A percentile compares a stretch with the other conserved stretches of the same genome.
These are phyloP conservation scores for Drosophila vallismaia DNA, from an alignment of 2,888 invertebrate species.

Conservation along the genomic window DNA sequence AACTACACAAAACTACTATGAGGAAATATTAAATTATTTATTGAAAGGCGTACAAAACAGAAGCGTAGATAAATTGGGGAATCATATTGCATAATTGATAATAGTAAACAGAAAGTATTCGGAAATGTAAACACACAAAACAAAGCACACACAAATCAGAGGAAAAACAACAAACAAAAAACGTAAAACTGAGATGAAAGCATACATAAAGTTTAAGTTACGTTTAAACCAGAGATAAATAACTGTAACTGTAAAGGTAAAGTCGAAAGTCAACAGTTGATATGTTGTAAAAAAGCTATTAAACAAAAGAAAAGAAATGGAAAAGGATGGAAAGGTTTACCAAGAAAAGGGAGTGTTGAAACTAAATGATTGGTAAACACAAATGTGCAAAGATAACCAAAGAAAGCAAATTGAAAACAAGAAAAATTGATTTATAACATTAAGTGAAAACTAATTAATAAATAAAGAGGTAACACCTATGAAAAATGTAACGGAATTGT, in stretches of 20 bases:
- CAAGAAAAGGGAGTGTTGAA: conserved; percentile 54
- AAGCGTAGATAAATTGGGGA: conserved; percentile 10
- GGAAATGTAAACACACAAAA: conserved; percentile 26
- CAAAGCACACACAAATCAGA: conserved; percentile 47
- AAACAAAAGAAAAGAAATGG: conserved; percentile 39
- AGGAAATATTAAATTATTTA: conserved; percentile 52
- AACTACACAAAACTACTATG: conserved; percentile 43
- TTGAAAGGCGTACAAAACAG: conserved; percentile 39
- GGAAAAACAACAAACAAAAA: conserved; percentile 39
- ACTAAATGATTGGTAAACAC: conserved; percentile 40
- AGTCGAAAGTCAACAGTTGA: conserved; percentile 78
- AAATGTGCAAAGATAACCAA: conserved; percentile 59
- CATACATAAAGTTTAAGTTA: conserved; percentile 72
- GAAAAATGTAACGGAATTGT: conserved; percentile 50
- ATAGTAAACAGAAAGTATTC: conserved; percentile 56
- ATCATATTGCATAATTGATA: conserved; percentile 47
- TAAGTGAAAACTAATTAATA: conserved; percentile 75
- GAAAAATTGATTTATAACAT: conserved; percentile 69
- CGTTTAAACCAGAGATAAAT: conserved; percentile 68
- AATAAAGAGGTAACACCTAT: conserved; percentile 75
- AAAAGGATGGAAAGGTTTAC: conserved; percentile 48
- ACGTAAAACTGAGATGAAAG: conserved; percentile 45
- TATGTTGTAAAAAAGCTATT: conserved; percentile 68
- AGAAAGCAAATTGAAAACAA: conserved; percentile 49
- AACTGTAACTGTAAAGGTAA: conserved; percentile 69